These are phyloP conservation scores for Hemiprocne comata DNA, from an alignment of 2,113 vertebrate species.

Conservation along the genomic window DNA sequence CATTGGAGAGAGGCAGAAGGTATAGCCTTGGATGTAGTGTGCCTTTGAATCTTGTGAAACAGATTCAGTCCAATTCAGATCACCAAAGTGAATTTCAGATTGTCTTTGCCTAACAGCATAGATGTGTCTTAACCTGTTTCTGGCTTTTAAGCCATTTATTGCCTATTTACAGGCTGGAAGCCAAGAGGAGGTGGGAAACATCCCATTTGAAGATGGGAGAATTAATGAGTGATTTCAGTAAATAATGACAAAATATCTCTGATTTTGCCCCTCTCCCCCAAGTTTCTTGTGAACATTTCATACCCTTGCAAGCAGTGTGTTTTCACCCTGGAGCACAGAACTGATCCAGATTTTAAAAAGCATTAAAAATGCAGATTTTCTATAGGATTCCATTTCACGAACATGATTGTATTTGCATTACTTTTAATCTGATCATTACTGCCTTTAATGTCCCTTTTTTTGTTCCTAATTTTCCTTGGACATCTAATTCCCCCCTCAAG, in stretches of 20 bases:
- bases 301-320: not conserved
- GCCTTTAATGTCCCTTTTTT: not conserved
- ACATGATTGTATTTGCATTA: not conserved
- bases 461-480: no score
- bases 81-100: not conserved
- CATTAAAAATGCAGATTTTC: not conserved
- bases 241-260: not conserved
- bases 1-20: not conserved
- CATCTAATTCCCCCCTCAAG: not conserved
- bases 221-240: not conserved
- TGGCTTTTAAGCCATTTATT: not conserved
- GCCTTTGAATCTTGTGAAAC: not conserved
- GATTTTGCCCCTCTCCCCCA: not conserved
- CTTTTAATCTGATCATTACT: not conserved
- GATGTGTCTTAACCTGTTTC: not conserved
- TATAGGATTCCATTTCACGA: not conserved
- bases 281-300: not conserved
- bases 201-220: not conserved
- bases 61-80: not conserved
- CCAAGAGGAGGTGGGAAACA: not conserved
- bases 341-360: not conserved
- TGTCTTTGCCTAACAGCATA: accelerated
- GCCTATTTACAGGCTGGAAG: not conserved
- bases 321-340: not conserved
- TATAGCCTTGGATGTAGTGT: accelerated